Evolutionary conservation across 2,888 invertebrate genomes (phyloP).

Genomic region (Sphaeridia pumilis): DNA sequence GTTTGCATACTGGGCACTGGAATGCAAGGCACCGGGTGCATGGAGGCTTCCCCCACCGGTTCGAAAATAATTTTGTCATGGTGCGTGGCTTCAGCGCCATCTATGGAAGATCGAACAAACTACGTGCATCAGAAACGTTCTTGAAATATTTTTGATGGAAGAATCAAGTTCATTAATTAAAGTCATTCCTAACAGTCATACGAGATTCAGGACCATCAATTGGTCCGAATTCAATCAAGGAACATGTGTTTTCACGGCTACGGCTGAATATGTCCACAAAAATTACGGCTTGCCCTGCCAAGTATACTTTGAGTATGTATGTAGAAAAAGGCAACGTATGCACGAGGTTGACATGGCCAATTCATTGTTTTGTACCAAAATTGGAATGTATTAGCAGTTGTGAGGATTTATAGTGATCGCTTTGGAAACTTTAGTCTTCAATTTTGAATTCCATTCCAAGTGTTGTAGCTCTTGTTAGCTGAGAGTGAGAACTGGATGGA

Average conservation of each 20-base stretch:
- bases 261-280: no score
- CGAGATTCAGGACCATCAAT: no score
- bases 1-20: no score
- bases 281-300: no score
- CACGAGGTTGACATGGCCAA: not conserved
- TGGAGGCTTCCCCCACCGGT: no score
- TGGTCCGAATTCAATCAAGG: not conserved
- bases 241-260: not conserved
- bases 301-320: no score
- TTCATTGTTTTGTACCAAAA: not conserved
- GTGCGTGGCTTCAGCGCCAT: no score
- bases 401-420: conserved; percentile 2
- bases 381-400: conserved; percentile 1
- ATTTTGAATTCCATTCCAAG: not conserved
- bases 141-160: not conserved
- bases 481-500: not conserved
- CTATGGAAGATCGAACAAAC: no score
- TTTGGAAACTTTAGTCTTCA: not conserved
- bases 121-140: not conserved
- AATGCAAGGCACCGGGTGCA: no score
- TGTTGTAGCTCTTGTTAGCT: not conserved
- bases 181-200: no score
- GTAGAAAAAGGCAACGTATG: not conserved
- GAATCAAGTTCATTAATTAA: not conserved
- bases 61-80: no score